Percentiles rank a stretch among this genome's conserved stretches.
These are phyloP conservation scores for Naja naja DNA, from an alignment of 2,113 vertebrate species.

Conservation along the genomic window DNA sequence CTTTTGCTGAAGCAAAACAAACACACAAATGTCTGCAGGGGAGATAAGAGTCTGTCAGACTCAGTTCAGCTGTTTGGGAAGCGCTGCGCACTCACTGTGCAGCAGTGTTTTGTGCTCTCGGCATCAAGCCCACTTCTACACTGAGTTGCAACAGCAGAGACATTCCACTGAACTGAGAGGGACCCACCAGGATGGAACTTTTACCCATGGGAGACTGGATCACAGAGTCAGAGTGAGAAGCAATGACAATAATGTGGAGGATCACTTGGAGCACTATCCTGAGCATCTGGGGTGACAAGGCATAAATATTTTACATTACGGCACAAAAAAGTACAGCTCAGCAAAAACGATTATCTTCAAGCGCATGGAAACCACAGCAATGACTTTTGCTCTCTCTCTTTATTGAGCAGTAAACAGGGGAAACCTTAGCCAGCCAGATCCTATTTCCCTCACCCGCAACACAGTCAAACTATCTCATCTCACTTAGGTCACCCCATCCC, in stretches of 20 bases:
- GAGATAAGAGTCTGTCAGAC: slow-evolving; percentile 51
- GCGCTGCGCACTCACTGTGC: slow-evolving; percentile 23
- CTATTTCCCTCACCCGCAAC: slow-evolving; percentile 47
- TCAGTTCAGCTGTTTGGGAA: slow-evolving; percentile 22
- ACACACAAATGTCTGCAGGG: slow-evolving; percentile 51
- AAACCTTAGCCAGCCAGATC: slow-evolving; percentile 42
- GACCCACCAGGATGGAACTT: background rate
- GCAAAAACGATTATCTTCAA: background rate
- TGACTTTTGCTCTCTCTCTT: slow-evolving; percentile 27
- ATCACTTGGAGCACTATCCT: slow-evolving; percentile 27
- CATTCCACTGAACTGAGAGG: background rate
- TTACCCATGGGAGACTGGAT: slow-evolving; percentile 9
- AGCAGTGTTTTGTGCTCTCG: slow-evolving; percentile 22
- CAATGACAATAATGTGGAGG: slow-evolving; percentile 8
- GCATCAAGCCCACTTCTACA: slow-evolving; percentile 24
- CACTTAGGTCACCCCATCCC: background rate
- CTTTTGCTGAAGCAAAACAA: slow-evolving; percentile 20
- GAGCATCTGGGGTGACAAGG: slow-evolving; percentile 34
- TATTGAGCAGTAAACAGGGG: slow-evolving; percentile 26
- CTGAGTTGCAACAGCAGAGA: background rate
- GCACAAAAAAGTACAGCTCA: background rate
- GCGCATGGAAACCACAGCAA: slow-evolving; percentile 35
- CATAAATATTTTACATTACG: slow-evolving; percentile 31
- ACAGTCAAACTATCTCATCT: slow-evolving; percentile 33
- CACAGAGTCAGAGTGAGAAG: slow-evolving; percentile 9